Evolutionary conservation across 2,113 vertebrate genomes (phyloP).

Genomic region (Scomber colias): DNA sequence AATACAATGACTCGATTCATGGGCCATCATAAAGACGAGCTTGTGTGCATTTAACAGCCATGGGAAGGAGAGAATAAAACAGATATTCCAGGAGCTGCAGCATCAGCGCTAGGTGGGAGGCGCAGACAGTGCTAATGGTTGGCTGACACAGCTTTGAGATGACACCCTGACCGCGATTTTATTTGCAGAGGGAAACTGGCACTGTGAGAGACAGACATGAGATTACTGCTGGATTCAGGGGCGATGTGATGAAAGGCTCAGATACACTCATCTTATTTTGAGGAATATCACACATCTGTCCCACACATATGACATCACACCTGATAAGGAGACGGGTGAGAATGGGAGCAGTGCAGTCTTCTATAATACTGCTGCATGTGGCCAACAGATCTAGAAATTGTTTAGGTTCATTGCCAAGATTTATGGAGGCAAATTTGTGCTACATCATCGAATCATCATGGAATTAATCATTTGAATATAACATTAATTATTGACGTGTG

Average conservation of each 20-base stretch:
- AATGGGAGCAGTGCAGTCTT: slow-evolving; percentile 5
- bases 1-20: slow-evolving; percentile 69
- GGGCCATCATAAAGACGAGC: slow-evolving; percentile 53
- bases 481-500: not conserved
- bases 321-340: slow-evolving; percentile 34
- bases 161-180: slow-evolving; percentile 53
- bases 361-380: slow-evolving; percentile 1
- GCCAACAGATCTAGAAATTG: slow-evolving; percentile 20
- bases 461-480: not conserved
- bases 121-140: slow-evolving; percentile 40
- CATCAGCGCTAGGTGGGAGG: slow-evolving; percentile 49
- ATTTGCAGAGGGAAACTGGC: slow-evolving; percentile 55
- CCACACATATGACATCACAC: slow-evolving; percentile 26
- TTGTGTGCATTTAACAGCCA: slow-evolving; percentile 49
- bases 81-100: slow-evolving; percentile 52
- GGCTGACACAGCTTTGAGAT: slow-evolving; percentile 48
- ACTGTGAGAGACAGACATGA: slow-evolving; percentile 34
- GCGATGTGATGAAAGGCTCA: slow-evolving; percentile 47
- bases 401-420: not conserved
- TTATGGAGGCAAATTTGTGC: not conserved
- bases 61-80: slow-evolving; percentile 53
- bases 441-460: not conserved
- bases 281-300: slow-evolving; percentile 62
- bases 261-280: slow-evolving; percentile 35
- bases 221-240: slow-evolving; percentile 54